Evolutionary conservation across 2,888 invertebrate genomes (phyloP), one percentile per base, ranked within the genome.

Genomic region (Drosophila paracracens): DNA sequence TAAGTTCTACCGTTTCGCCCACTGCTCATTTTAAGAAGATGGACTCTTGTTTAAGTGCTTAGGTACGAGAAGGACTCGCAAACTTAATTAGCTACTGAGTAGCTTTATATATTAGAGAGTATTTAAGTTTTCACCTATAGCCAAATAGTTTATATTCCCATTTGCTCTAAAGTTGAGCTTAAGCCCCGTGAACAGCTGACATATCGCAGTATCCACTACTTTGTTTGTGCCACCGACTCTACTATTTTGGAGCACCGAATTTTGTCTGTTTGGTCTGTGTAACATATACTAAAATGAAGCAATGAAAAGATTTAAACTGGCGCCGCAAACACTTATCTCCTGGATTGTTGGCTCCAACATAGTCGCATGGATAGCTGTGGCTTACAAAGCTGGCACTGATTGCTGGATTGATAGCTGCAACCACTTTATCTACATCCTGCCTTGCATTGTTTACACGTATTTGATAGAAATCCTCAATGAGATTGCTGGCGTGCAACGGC

Each of bases 211-310:
- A 53, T 54, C 25, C 36, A 8, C 13, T 8, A 29, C 48, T 33
- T n/a, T 67, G 67, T 27, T 67, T n/a, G 52, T 81, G 81, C 56
- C 70, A 76, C 66, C 64, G 65, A 53, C 64, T 77, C 38, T 61
- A 51, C 40, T 64, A 60, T 53, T 83, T 81, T 51, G 43, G 29
- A 25, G 50, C 29, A 35, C 50, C 21, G 27, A 56, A 16, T 57
- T 57, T 29, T 18, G 38, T 35, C 27, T 21, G 27, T 67, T 67
- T 67, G 67, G 10, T 4, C 50, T 68, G 68, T n/a, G 40, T 40
- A 51, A 68, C 35, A 43, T 69, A 38, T 51, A 51, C 25, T 43
- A 51, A 50, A 69, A 58, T 31, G 50, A 13, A 58, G 40, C 21
- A 29, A 25, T 33, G 48, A n/a, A n/a, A 13, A 67, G 54, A 38